A percentile compares a stretch with the other conserved stretches of the same genome.
Evolutionary conservation across 1,140 invertebrate genomes (phyloP).

Genomic region (Polypedilum vanderplanki): DNA sequence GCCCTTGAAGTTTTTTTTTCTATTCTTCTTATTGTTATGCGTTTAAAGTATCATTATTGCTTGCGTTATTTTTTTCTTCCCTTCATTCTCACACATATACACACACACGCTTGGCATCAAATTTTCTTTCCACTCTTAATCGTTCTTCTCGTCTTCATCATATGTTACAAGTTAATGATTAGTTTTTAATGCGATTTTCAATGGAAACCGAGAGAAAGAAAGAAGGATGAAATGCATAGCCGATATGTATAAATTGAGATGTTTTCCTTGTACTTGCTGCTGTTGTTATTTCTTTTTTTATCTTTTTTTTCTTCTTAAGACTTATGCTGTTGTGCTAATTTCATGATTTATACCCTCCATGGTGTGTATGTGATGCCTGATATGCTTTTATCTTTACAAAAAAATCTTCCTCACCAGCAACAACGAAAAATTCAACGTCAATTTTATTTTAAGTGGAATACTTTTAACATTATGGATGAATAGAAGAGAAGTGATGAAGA

Average conservation of each 20-base stretch:
- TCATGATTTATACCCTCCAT: slow-evolving; percentile 20
- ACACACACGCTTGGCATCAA: neutral
- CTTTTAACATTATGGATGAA: no score
- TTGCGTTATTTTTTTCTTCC: neutral
- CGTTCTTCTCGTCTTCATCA: neutral
- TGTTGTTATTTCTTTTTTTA: neutral
- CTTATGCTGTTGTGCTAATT: slow-evolving; percentile 25
- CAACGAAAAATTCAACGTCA: no score
- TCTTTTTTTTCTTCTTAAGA: neutral
- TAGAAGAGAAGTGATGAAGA: no score
- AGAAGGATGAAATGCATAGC: slow-evolving; percentile 24
- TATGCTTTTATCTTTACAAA: neutral
- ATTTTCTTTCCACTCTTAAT: no score
- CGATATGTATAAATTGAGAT: slow-evolving; percentile 12
- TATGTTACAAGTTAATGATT: slow-evolving; percentile 28
- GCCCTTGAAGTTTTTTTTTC: neutral
- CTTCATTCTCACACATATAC: neutral
- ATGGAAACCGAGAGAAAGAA: neutral
- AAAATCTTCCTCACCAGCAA: neutral
- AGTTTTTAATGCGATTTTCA: slow-evolving; percentile 27
- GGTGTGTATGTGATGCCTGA: neutral
- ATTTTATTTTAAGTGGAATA: no score
- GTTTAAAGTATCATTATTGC: slow-evolving; percentile 16
- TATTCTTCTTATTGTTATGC: neutral
- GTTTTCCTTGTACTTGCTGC: slow-evolving; percentile 2